Percentiles rank a stretch among this genome's conserved stretches.
Conservation (phyloP, 2,888 invertebrate species). For the Lithodes maja region DNA sequence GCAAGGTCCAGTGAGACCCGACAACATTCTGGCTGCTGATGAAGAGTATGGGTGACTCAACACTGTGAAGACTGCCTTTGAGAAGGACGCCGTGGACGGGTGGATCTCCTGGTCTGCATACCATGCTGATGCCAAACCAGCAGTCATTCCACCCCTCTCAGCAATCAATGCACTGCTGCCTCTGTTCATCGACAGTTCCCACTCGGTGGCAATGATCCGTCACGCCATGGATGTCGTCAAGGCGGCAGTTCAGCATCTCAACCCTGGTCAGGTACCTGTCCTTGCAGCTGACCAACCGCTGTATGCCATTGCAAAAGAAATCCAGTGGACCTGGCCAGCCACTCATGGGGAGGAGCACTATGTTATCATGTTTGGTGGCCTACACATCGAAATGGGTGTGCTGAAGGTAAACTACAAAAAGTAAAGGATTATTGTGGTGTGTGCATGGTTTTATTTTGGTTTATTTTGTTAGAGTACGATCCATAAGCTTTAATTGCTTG, state of each 20-base stretch:
- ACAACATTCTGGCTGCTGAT: slow-evolving; percentile 3
- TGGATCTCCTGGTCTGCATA: slow-evolving; percentile 19
- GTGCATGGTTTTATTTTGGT: too few species aligned
- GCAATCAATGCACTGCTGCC: slow-evolving; percentile 43
- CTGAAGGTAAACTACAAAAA: slow-evolving; percentile 8
- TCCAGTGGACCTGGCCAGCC: slow-evolving; percentile 30
- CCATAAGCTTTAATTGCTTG: too few species aligned
- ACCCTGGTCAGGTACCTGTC: slow-evolving; percentile 22
- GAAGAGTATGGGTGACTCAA: background rate
- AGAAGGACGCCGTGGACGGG: background rate
- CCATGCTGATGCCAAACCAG: background rate
- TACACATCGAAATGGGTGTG: slow-evolving; percentile 32
- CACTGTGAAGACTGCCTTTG: background rate
- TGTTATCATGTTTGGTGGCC: slow-evolving; percentile 23
- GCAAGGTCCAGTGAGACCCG: slow-evolving; percentile 3
- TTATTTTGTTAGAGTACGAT: too few species aligned
- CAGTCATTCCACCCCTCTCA: slow-evolving; percentile 20
- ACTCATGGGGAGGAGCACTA: slow-evolving; percentile 17
- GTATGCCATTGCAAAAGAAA: slow-evolving; percentile 28
- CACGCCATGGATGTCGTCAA: slow-evolving; percentile 33
- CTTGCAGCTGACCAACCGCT: slow-evolving; percentile 26
- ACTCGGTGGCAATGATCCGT: slow-evolving; percentile 38
- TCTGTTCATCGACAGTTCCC: slow-evolving; percentile 23
- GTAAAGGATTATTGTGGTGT: background rate
- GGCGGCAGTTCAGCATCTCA: slow-evolving; percentile 23